phyloP scores from a whole-genome alignment of 2,113 vertebrate species.

The Phalacrocorax carbo region DNA sequence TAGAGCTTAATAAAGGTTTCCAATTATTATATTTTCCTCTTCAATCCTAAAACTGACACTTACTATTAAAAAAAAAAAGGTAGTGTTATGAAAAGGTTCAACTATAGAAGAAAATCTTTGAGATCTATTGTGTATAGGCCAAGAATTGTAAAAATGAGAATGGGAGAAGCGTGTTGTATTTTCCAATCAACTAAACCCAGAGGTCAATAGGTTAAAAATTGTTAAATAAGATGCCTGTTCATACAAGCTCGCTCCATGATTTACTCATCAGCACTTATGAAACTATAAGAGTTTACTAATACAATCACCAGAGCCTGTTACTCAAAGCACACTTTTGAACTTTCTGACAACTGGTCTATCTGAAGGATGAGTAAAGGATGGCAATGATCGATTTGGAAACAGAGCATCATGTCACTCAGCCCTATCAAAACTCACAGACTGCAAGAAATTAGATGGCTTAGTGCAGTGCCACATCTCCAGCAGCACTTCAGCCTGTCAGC shows the following conservation, averaged over 20 bases:
- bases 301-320: neutral
- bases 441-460: neutral
- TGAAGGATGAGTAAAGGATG: neutral
- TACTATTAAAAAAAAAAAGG: neutral
- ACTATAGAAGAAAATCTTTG: neutral
- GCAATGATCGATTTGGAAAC: neutral
- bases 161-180: neutral
- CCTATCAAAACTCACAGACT: neutral
- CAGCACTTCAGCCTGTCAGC: neutral
- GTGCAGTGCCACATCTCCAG: neutral
- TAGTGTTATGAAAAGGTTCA: neutral
- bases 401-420: neutral
- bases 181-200: neutral
- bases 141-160: neutral
- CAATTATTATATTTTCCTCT: neutral
- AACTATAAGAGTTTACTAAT: neutral
- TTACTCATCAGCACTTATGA: neutral
- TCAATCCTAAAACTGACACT: neutral
- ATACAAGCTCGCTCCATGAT: neutral
- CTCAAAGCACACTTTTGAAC: neutral
- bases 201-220: neutral
- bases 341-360: neutral
- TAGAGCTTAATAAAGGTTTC: neutral
- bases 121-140: neutral
- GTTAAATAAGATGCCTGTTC: neutral